Evolutionary conservation across 2,888 invertebrate species (phyloP), one percentile per base, ranked within the genome.

Genomic region (Conomelus anceps): DNA sequence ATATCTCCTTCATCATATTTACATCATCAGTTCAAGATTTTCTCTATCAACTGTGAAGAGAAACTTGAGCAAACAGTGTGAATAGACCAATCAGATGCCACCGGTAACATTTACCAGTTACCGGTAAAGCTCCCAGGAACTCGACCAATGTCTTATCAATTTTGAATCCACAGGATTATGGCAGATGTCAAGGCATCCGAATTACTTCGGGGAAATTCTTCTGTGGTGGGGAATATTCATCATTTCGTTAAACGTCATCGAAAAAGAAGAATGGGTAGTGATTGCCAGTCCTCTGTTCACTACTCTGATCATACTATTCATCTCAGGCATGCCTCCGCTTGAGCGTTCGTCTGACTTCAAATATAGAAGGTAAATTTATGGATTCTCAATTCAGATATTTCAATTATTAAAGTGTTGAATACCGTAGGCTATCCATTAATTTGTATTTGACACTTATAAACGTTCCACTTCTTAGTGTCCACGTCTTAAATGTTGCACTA

Each of bases 191-290:
- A 95, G 98, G 90, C 98, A 98, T 94, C 98, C 98, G 0, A 98
- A 98, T 93, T 98, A 98, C 93, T 98, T 98, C 93, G 98, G 98
- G 0, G 98, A 98, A 94, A 97, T 98, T 17, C 95, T 98, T 0
- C 95, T 98, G 22, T 98, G 98, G 98, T 97, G 98, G 97, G 98
- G 98, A 3, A 96, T 98, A 92, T 98, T 98, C 93, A 96, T 97
- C 88, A 97, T 98, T 93, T 97, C 98, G 0, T 93, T 98, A 41
- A 98, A 97, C 93, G 97, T 98, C 22, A 96, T 98, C 91, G 95
- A 96, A 92, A 97, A 97, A 22, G 94, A 96, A 34, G 98, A 98
- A 94, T 98, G 97, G 97, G 94, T 97, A 24, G 97, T 97, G 13
- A 96, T 98, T 91, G 94, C 97, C 91, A 98, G 98, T 22, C 98